Base-by-base conservation (phyloP, 2,113 vertebrate species). In the Sander lucioperca region DNA sequence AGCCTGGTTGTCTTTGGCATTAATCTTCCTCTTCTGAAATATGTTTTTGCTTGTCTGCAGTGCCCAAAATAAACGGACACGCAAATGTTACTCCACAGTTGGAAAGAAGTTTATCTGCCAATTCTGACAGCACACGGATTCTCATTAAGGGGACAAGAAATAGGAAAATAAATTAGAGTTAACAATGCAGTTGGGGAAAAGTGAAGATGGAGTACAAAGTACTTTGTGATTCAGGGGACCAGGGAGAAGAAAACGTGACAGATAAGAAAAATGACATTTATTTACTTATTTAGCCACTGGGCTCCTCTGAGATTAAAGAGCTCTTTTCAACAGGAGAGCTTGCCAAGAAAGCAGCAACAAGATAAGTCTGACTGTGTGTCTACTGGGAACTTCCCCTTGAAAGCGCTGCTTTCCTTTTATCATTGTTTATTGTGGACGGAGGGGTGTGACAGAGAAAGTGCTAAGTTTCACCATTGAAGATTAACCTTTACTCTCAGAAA, bases 221-320 rank as follows among this genome's bases (percentile, higher is more conserved):
- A 36, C 69, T 76, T 57, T 47, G 13, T 56, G 73, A 84, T 79
- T 66, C 73, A 48, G 67, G 61, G 48, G 43, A 59, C 11, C 2
- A 15, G 6, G 18, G 14, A 30, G 19, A 45, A 48, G 16, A 39
- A 71, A 39, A 64, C 30, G 58, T 33, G 48, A 18, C 4, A 63
- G 77, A 86, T 61, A 82, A 86, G 69, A 84, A 73, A 45, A 87
- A 78, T 84, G 53, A 62, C 89, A 77, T 83, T 79, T 79, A 85
- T 84, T 88, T 79, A 71, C 77, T 89, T 84, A n/a, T 88, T 74
- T 71, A 79, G 79, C 83, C 19, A 5, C 30, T 0, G 62, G 80
- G 57, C 71, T 75, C 64, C 69, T 1, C 65, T 33, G 79, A 88
- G 85, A 86, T 81, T 65, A 84, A 23, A 74, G 75, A 51, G 64